phyloP scores from a whole-genome alignment of 2,797 vertebrate species.

The Chloroceryle inda region DNA sequence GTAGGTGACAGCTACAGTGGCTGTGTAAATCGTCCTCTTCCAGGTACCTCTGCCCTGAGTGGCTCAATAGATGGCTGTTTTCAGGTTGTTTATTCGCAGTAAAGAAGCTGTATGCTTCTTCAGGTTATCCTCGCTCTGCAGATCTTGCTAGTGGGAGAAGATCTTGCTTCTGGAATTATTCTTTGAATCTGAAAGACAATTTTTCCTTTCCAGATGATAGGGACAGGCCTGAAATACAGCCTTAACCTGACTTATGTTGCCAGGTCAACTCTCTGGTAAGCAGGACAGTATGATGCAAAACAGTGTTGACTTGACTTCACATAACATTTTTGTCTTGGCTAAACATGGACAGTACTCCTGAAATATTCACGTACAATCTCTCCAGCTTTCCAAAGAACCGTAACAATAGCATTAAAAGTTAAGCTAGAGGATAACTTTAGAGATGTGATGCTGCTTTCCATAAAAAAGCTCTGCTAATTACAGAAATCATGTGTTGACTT shows the following conservation, averaged over 20 bases:
- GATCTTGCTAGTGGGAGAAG: background rate
- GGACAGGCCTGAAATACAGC: background rate
- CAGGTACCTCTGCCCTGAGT: background rate
- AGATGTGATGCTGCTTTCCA: background rate
- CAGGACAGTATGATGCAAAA: conserved; percentile 10
- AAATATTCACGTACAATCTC: background rate
- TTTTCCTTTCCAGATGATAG: background rate
- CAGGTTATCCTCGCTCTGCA: background rate
- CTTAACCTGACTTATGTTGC: background rate
- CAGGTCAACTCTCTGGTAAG: conserved; percentile 6
- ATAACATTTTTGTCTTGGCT: background rate
- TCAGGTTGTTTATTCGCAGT: background rate
- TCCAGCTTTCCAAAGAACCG: background rate
- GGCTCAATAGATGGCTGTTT: background rate
- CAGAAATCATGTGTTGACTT: background rate
- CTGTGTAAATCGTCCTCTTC: background rate
- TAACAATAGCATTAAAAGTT: background rate
- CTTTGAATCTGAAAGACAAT: background rate
- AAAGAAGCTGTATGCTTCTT: background rate
- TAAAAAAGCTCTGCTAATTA: background rate
- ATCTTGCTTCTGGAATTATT: background rate
- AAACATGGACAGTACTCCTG: background rate
- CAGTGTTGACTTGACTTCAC: conserved; percentile 26
- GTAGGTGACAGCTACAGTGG: background rate
- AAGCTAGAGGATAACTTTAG: background rate